These are phyloP conservation scores for Tragulus kanchil DNA, from an alignment of 2,113 vertebrate species.

Conservation along the genomic window DNA sequence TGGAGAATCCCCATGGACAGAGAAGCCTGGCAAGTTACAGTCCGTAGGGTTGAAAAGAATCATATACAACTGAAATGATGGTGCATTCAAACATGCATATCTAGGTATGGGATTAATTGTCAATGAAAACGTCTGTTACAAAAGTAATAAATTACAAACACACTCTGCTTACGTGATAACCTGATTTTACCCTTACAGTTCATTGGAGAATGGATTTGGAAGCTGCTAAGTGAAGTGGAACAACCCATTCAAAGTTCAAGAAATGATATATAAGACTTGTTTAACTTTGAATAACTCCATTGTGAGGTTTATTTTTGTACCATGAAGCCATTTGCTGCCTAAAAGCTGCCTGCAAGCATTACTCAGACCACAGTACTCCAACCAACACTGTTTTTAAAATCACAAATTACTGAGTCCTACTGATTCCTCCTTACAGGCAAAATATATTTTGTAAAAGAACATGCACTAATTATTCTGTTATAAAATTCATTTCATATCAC, in stretches of 20 bases:
- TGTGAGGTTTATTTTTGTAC: neutral
- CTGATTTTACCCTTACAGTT: neutral
- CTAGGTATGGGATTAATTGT: neutral
- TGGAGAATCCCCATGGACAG: neutral
- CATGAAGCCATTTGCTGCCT: neutral
- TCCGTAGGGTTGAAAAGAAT: neutral
- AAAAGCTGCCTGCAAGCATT: neutral
- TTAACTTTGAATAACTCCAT: constrained; percentile 3
- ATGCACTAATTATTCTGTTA: neutral
- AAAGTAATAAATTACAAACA: neutral
- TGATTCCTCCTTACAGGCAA: neutral
- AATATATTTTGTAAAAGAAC: neutral
- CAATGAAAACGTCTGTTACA: neutral
- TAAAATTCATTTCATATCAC: neutral
- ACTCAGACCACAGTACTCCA: neutral
- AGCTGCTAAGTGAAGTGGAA: neutral
- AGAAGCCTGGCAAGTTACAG: neutral
- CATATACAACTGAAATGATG: neutral
- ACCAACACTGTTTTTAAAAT: neutral
- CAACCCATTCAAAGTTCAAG: neutral
- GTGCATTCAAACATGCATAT: neutral
- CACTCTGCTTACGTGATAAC: neutral
- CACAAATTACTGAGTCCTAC: neutral
- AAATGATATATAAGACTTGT: neutral
- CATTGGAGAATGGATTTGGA: neutral